Base-by-base conservation (phyloP, 2,797 vertebrate species). In the Hephaestus fuliginosus region DNA sequence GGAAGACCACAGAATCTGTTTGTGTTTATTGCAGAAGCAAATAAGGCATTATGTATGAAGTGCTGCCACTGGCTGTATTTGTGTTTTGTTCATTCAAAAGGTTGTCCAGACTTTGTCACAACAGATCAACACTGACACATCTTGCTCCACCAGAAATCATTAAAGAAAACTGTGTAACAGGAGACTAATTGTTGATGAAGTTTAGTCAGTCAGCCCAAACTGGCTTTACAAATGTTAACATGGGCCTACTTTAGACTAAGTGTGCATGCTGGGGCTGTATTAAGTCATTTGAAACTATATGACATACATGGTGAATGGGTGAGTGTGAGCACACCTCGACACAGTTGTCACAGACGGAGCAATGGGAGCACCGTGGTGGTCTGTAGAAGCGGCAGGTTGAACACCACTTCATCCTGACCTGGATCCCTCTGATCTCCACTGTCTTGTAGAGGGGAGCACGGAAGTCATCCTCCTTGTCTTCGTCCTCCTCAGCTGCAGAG, bases 321-420 rank as follows among this genome's bases (percentile, higher is more conserved):
- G 41, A 70, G 73, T 25, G 71, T 33, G 61, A 72, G 15, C 92
- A 94, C 90, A 99, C 98, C 98, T 99, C 98, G 2, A 99, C 98
- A 68, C 98, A 99, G 93, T 99, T 99, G 95, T 99, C 97, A 1
- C 98, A 99, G 90, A 99, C 98, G 0, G 98, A 99, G 95, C 98
- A 98, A 93, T 99, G 98, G 46, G 98, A 99, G 92, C 98, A 99
- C 39, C 98, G 97, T 0, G 98, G 98, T 0, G 98, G 98, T 10
- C 98, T 94, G 96, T 99, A 99, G 95, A 99, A 99, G 61, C 97
- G 97, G 88, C 98, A 99, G 62, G 98, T 99, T 1, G 98, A 98
- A 1, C 98, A 99, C 98, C 98, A 99, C 75, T 99, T 99, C 98
- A 99, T 99, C 90, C 97, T 95, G 90, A 98, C 97, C 94, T 99